Evolutionary conservation across 2,888 invertebrate genomes (phyloP).

Genomic region (Hirtodrosophila histrioides): DNA sequence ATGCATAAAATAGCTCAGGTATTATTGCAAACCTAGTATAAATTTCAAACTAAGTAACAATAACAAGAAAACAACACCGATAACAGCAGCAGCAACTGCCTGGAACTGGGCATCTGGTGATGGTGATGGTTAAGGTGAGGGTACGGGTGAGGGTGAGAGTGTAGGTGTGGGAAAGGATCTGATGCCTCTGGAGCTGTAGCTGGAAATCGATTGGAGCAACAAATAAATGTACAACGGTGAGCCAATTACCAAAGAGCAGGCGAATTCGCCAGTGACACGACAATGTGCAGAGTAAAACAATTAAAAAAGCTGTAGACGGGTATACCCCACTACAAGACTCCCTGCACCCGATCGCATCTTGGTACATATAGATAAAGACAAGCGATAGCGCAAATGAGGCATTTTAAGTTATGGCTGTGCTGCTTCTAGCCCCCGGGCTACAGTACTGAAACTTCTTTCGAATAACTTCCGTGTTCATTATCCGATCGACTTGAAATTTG

Average conservation of each 20-base stretch:
- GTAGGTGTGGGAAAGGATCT: not conserved
- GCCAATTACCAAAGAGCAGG: slow-evolving; percentile 75
- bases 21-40: slow-evolving; percentile 78
- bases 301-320: slow-evolving; percentile 1
- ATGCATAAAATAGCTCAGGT: slow-evolving; percentile 77
- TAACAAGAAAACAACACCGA: slow-evolving; percentile 54
- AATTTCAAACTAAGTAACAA: slow-evolving; percentile 72
- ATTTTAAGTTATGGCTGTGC: no score
- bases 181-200: slow-evolving; percentile 18
- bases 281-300: slow-evolving; percentile 33
- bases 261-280: slow-evolving; percentile 65
- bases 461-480: no score
- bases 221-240: slow-evolving; percentile 74
- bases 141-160: not conserved
- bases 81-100: slow-evolving; percentile 49
- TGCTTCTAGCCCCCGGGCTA: no score
- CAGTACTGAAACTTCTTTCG: no score
- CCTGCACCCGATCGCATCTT: no score
- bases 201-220: slow-evolving; percentile 78
- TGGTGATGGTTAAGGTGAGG: not conserved
- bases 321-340: no score
- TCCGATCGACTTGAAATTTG: no score
- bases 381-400: no score
- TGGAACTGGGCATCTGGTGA: slow-evolving; percentile 11
- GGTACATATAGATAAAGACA: no score